Conservation (phyloP, 1,140 invertebrate genomes). For the Diabrotica virgifera region DNA sequence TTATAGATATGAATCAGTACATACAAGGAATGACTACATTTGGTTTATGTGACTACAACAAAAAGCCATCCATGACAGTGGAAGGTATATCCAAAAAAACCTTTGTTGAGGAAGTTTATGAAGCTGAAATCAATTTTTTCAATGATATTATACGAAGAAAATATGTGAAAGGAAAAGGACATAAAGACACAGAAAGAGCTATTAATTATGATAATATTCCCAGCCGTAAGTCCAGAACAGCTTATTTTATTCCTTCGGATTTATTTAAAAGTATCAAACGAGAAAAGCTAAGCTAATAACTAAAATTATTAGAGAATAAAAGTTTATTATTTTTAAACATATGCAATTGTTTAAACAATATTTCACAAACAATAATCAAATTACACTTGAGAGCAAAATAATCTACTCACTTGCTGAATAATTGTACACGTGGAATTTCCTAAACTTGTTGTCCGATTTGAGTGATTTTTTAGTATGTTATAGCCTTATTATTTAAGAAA, state of each 20-base stretch:
- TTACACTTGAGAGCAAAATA: too few species aligned
- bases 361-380: too few species aligned
- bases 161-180: background rate
- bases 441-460: too few species aligned
- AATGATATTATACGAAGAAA: conserved; percentile 28
- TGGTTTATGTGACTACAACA: conserved; percentile 35
- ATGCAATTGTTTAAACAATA: too few species aligned
- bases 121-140: conserved; percentile 23
- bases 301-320: too few species aligned
- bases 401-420: too few species aligned
- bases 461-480: too few species aligned
- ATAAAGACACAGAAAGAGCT: background rate
- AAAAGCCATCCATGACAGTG: conserved; percentile 24
- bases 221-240: background rate
- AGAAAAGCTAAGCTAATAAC: background rate
- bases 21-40: conserved; percentile 39
- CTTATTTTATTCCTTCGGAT: conserved; percentile 24
- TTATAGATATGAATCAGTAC: too few species aligned
- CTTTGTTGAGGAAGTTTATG: conserved; percentile 37
- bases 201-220: background rate
- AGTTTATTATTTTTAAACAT: too few species aligned
- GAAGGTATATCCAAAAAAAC: conserved; percentile 32
- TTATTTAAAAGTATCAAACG: conserved; percentile 17
- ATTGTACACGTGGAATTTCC: too few species aligned
- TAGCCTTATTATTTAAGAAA: too few species aligned